phyloP scores from a whole-genome alignment of 2,888 invertebrate species.

The Biston betularia region DNA sequence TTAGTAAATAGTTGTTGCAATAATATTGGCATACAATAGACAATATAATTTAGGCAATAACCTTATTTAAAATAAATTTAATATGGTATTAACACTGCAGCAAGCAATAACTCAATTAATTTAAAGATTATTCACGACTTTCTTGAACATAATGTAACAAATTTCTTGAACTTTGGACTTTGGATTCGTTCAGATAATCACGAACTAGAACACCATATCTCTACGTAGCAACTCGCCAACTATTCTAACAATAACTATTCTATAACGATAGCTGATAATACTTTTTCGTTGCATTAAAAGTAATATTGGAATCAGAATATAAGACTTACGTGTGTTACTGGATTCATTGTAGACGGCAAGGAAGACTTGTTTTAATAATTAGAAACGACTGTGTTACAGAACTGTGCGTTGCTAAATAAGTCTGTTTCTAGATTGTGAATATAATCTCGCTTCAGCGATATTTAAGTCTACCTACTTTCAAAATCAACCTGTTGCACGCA shows the following conservation, averaged over 20 bases:
- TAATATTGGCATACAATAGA: too few species aligned
- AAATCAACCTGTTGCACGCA: background rate
- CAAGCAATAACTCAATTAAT: too few species aligned
- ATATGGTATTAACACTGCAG: too few species aligned
- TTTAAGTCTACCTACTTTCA: background rate
- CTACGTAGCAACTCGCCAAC: background rate
- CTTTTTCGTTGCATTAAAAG: too few species aligned
- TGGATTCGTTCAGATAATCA: constrained; percentile 23
- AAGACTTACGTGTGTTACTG: constrained; percentile 65
- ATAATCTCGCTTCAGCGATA: background rate
- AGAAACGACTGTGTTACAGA: constrained; percentile 15
- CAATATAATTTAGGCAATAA: too few species aligned
- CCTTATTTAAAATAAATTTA: too few species aligned
- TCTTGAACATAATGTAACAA: constrained; percentile 2
- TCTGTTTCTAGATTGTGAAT: background rate
- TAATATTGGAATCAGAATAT: constrained; percentile 4
- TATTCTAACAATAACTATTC: background rate
- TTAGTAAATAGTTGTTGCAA: too few species aligned
- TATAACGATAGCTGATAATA: too few species aligned
- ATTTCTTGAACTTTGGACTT: constrained; percentile 45
- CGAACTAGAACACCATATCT: background rate
- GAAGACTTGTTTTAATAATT: background rate
- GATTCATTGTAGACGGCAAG: constrained; percentile 59
- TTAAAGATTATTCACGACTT: background rate
- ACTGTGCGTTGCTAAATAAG: constrained; percentile 3